Base-by-base conservation (phyloP, 2,113 vertebrate species). In the Lathamus discolor region DNA sequence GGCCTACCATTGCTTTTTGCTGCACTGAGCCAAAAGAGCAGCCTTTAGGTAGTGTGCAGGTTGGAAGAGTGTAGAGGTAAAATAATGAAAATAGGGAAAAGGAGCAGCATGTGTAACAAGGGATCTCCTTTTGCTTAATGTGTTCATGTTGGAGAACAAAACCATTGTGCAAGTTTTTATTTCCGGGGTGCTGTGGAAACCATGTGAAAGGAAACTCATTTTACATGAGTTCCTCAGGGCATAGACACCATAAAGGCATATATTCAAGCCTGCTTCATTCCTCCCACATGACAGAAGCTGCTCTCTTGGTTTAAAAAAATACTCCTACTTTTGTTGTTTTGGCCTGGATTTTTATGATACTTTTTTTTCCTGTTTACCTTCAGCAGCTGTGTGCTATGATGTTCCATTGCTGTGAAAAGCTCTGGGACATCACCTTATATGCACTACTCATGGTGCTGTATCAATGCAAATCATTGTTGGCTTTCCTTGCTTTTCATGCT, bases 381-480 rank as follows among this genome's bases (percentile, higher is more conserved):
- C 77, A 72, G 61, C 76, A 70, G 63, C 4, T 49, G 72, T 2
- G 17, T 39, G 17, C 67, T 62, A 2, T 83, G 83, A 43, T 81
- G 83, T 55, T 88, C n/a, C 70, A 13, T 12, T 4, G 86, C 73
- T 74, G 74, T 28, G 84, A 8, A 52, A 61, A 80, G 91, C 95
- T 89, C 79, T 94, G 89, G 81, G 94, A 61, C 14, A 46, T 83
- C 78, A 23, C 79, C 88, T 92, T 92, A 44, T 35, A 23, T 1
- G 0, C 12, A 20, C 25, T 54, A 11, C 86, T 89, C 49, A 8
- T 79, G 67, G 63, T 91, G 93, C 67, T 94, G 1, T 52, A 51
- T 64, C 63, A 13, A 88, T 95, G 96, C 94, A 94, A 86, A 96
- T 92, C 77, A 25, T 6, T 18, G 70, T 62, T 97, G 96, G n/a